A percentile compares a stretch with the other conserved stretches of the same genome.
These are phyloP conservation scores for Sesia bembeciformis DNA, from an alignment of 2,888 invertebrate species.

Conservation along the genomic window DNA sequence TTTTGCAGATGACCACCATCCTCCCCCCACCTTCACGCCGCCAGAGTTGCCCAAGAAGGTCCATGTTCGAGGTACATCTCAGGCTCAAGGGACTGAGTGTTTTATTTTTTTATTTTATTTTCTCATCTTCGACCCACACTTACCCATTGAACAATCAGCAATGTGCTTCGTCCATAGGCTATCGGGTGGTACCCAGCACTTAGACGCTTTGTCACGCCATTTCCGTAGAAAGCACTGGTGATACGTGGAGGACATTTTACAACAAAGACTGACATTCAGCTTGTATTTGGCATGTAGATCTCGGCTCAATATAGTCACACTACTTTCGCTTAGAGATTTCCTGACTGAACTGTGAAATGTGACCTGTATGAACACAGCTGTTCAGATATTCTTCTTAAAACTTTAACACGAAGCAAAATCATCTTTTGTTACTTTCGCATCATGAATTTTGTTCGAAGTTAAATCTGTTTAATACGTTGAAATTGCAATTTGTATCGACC, in stretches of 20 bases:
- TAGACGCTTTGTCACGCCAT: constrained; percentile 72
- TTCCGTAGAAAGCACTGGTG: constrained; percentile 60
- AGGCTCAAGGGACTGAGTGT: constrained; percentile 62
- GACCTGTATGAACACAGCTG: neutral
- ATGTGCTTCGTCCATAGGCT: constrained; percentile 59
- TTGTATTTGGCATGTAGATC: constrained; percentile 51
- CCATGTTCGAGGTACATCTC: constrained; percentile 92
- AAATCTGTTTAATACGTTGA: neutral
- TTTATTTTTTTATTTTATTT: constrained; percentile 47
- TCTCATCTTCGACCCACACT: constrained; percentile 58
- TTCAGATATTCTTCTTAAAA: neutral
- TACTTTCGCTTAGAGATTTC: neutral
- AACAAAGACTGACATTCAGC: constrained; percentile 24
- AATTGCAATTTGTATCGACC: constrained; percentile 35
- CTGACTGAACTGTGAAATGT: neutral
- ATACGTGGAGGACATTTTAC: constrained; percentile 21
- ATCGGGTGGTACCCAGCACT: constrained; percentile 56
- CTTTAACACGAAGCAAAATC: constrained; percentile 9
- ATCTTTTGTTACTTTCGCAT: constrained; percentile 43
- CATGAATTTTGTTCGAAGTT: constrained; percentile 19
- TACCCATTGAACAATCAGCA: constrained; percentile 50
- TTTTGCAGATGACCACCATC: constrained; percentile 97
- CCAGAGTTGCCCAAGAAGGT: constrained; percentile 99
- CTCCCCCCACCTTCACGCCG: constrained; percentile 98
- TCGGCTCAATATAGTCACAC: constrained; percentile 42